A percentile compares a stretch with the other conserved stretches of the same genome.
These are phyloP conservation scores for Trachelus tabidus DNA, from an alignment of 2,888 invertebrate species.

Conservation along the genomic window DNA sequence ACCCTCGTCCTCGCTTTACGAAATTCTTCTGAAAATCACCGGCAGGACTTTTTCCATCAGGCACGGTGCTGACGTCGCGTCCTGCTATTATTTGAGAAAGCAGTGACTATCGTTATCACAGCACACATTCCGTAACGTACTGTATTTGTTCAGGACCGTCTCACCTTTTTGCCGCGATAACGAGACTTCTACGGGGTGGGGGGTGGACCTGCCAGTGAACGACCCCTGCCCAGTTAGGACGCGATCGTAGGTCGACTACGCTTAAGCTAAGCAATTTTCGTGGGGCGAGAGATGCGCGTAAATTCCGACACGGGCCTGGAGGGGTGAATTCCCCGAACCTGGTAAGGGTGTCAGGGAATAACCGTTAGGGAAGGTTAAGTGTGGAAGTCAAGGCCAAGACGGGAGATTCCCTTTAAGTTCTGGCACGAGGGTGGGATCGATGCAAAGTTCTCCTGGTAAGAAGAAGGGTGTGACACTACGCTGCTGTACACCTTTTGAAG, in stretches of 20 bases:
- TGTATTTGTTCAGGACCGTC: neutral
- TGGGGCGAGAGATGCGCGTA: neutral
- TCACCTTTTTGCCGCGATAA: neutral
- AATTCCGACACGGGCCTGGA: neutral
- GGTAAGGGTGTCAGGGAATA: neutral
- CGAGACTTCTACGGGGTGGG: neutral
- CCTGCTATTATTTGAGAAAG: neutral
- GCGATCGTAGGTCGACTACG: neutral
- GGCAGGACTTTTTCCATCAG: neutral
- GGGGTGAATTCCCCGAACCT: neutral
- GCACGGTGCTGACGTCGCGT: neutral
- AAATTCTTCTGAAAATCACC: neutral
- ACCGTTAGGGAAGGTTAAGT: neutral
- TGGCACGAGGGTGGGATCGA: neutral
- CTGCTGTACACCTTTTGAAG: neutral
- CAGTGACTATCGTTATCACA: neutral
- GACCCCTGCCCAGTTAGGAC: neutral
- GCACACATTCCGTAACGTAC: neutral
- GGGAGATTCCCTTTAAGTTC: constrained; percentile 1
- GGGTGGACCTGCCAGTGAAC: neutral
- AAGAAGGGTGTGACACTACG: neutral
- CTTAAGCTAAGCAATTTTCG: neutral
- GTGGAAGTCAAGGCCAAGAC: neutral
- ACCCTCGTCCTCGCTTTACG: neutral
- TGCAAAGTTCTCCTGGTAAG: neutral